phyloP scores from a whole-genome alignment of 2,888 invertebrate genomes.

The Sabellastarte sp. region DNA sequence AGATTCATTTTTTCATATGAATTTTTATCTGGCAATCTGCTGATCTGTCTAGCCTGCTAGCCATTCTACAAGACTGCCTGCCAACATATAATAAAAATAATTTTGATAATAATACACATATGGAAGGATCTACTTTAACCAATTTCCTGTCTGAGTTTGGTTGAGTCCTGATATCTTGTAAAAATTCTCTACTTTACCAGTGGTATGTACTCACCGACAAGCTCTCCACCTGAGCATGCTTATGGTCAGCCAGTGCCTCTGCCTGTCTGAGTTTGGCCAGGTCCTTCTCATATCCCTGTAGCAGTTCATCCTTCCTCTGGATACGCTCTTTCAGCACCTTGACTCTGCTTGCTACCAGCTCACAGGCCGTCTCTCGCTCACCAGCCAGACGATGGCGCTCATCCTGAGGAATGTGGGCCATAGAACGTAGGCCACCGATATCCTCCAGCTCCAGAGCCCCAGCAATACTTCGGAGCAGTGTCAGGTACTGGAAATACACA shows the following conservation, averaged over 20 bases:
- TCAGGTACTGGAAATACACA: slow-evolving; percentile 42
- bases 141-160: too few species aligned
- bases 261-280: slow-evolving; percentile 57
- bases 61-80: too few species aligned
- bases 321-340: slow-evolving; percentile 44
- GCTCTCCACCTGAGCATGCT: slow-evolving; percentile 45
- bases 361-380: slow-evolving; percentile 45
- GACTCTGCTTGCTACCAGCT: slow-evolving; percentile 43
- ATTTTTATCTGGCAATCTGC: too few species aligned
- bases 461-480: slow-evolving; percentile 46
- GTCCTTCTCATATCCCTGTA: slow-evolving; percentile 57
- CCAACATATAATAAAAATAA: not conserved
- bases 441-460: slow-evolving; percentile 48
- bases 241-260: slow-evolving; percentile 48
- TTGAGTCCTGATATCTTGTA: too few species aligned
- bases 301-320: slow-evolving; percentile 52
- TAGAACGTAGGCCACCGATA: slow-evolving; percentile 46
- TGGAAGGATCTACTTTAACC: too few species aligned
- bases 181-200: too few species aligned
- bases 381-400: slow-evolving; percentile 46
- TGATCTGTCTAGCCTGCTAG: too few species aligned
- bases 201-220: slow-evolving; percentile 46
- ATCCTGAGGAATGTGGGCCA: slow-evolving; percentile 54
- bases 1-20: too few species aligned
- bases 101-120: too few species aligned